Evolutionary conservation across 1,140 invertebrate genomes (phyloP).

Genomic region (Platorchestia sp.): DNA sequence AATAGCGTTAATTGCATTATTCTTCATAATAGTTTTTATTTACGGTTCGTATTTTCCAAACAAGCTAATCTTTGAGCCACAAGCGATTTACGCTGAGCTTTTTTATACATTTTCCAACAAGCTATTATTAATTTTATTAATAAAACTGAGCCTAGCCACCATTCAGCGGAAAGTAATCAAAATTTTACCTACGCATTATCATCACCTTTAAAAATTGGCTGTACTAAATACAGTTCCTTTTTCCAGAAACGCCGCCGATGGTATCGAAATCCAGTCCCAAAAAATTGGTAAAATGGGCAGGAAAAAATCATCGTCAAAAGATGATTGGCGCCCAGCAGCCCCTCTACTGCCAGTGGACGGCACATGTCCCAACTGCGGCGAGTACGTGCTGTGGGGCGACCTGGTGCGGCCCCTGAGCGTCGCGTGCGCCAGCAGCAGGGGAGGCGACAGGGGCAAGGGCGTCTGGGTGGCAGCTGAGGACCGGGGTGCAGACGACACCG

Average conservation of each 20-base stretch:
- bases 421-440: constrained; percentile 12
- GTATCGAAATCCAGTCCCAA: neutral
- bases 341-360: constrained; percentile 15
- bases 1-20: neutral
- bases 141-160: too few relatives aligned
- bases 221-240: too few relatives aligned
- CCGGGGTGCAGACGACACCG: neutral
- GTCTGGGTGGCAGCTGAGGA: neutral
- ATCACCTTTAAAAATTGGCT: too few relatives aligned
- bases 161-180: too few relatives aligned
- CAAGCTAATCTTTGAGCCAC: too few relatives aligned
- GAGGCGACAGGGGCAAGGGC: neutral
- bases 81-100: too few relatives aligned
- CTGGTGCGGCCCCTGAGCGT: constrained; percentile 29
- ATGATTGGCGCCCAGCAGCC: neutral
- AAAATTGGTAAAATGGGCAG: neutral
- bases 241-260: neutral
- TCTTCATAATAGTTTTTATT: neutral
- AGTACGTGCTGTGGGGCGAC: constrained; percentile 2
- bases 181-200: too few relatives aligned
- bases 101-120: too few relatives aligned
- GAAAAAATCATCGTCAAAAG: neutral
- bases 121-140: too few relatives aligned
- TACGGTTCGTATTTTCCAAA: neutral
- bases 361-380: neutral